A percentile compares a stretch with the other conserved stretches of the same genome.
Conservation (phyloP, 2,797 vertebrate genomes). For the Manis crassicaudata region DNA sequence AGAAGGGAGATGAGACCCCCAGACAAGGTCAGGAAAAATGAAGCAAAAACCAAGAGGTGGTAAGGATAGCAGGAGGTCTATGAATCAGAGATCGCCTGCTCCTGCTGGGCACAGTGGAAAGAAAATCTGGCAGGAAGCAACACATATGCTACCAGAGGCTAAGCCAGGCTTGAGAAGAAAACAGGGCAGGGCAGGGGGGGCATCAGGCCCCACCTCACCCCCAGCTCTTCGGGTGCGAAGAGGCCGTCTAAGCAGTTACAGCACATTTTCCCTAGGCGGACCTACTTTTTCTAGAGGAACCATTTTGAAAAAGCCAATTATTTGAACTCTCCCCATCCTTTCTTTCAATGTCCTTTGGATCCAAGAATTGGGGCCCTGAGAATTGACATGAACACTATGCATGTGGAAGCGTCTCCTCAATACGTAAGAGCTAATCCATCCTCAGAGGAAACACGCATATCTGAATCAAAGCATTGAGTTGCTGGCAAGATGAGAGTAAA, state of each 20-base stretch:
- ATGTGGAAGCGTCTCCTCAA: neutral
- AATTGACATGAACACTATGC: neutral
- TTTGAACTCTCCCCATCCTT: neutral
- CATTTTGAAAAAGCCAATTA: slow-evolving; percentile 7
- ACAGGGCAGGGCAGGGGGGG: neutral
- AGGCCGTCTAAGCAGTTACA: neutral
- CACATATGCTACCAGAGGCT: neutral
- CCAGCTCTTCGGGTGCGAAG: neutral
- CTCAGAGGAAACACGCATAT: neutral
- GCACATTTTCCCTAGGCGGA: neutral
- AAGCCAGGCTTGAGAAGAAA: neutral
- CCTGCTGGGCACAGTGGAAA: neutral
- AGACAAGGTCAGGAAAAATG: neutral
- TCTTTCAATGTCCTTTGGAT: neutral
- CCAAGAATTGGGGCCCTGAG: neutral
- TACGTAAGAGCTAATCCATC: too few species aligned
- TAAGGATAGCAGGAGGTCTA: neutral
- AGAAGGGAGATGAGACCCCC: neutral
- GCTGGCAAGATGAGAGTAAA: neutral
- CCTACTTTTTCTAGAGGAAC: neutral
- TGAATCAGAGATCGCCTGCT: neutral
- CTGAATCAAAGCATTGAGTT: neutral
- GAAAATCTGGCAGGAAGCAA: slow-evolving; percentile 7
- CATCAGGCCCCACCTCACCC: neutral
- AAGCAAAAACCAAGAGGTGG: neutral